Evolutionary conservation across 2,797 vertebrate species (phyloP), one percentile per base, ranked within the genome.

Genomic region (Brachyrhaphis roseni): DNA sequence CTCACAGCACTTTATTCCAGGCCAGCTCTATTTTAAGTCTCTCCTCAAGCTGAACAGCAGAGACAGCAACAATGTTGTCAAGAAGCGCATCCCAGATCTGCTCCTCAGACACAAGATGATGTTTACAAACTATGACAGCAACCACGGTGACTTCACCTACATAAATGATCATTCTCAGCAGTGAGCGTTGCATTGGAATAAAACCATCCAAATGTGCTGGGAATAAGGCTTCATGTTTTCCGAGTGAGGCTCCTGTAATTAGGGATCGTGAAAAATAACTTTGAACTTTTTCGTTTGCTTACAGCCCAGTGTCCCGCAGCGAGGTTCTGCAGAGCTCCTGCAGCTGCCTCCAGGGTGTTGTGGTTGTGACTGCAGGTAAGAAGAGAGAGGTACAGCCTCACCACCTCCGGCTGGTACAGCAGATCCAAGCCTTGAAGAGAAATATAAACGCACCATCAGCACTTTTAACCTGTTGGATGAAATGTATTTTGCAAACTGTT

Each of bases 351-450:
- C 92, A 99, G 93, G 8, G 98, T 99, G 94, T 99, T 99, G 93
- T 98, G 97, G 92, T 99, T 99, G 92, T 98, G 98, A 88, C 97
- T 99, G 95, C 98, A 97, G 0, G 98, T 98, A 85, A 99, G 97
- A 55, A 99, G 97, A 41, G 98, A 98, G 78, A 99, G 96, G 93
- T 99, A 99, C 75, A 99, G 96, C 77, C 98, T 95, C 53, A 99
- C 97, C 87, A 99, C 98, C 80, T 99, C 98, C 0, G 98, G 98
- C 92, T 99, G 98, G 92, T 99, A 99, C 85, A 99, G 92, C 85
- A 99, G 95, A 93, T 99, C 98, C 92, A 99, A 96, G 23, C 98
- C 98, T 99, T 85, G 18, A 86, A 84, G 10, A 88, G 66, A 84
- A 39, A 87, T 18, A 23, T 47, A 86, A 16, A 81, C 18, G 78